Conservation (phyloP, 2,797 vertebrate species). For the Spinus olivaceus region DNA sequence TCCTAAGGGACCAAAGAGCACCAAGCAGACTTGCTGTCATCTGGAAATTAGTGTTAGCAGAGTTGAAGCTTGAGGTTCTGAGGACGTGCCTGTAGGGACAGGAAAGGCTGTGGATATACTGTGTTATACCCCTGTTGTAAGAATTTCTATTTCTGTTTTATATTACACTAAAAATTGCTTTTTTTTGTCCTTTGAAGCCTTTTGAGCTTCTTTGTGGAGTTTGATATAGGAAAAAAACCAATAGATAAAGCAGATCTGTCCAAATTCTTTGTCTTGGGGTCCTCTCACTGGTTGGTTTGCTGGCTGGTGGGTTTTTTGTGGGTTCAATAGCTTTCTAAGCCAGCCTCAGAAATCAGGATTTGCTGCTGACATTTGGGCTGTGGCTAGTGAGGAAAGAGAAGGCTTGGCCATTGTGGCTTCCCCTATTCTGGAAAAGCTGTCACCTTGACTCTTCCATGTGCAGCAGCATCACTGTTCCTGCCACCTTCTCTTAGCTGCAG, state of each 20-base stretch:
- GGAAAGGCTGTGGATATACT: neutral
- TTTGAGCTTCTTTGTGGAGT: neutral
- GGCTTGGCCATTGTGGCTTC: neutral
- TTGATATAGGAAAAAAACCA: neutral
- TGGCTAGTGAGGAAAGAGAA: neutral
- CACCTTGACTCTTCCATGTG: neutral
- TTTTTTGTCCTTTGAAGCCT: neutral
- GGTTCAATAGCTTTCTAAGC: neutral
- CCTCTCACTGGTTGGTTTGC: neutral
- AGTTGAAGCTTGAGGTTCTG: neutral
- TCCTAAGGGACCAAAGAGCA: neutral
- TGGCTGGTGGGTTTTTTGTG: neutral
- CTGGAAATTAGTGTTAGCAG: neutral
- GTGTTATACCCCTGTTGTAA: neutral
- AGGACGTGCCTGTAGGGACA: neutral
- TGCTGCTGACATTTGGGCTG: neutral
- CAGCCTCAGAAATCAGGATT: neutral
- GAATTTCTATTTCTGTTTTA: neutral
- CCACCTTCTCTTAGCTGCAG: neutral
- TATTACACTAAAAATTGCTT: neutral
- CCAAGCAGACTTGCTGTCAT: neutral
- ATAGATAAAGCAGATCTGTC: neutral
- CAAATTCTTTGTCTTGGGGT: neutral
- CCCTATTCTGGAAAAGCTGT: neutral
- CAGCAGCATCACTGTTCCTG: neutral